phyloP scores from a whole-genome alignment of 30 jellyfish, hydroid and myxozoan genomes.

The Turritopsis rubra region DNA sequence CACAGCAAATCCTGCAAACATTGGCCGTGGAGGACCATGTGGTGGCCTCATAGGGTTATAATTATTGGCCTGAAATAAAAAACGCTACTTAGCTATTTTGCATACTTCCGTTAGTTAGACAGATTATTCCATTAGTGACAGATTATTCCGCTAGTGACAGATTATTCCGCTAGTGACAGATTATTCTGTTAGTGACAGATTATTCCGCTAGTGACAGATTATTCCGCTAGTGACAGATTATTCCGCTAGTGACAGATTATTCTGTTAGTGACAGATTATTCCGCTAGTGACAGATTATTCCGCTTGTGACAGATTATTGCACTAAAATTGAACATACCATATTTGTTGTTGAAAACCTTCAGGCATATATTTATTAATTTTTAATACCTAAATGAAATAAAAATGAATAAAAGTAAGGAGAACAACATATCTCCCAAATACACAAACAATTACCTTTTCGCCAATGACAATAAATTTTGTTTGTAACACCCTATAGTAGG shows the following conservation, averaged over 20 bases:
- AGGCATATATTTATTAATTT: too few species aligned
- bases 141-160: not conserved
- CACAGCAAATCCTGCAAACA: constrained; percentile 17
- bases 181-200: not conserved
- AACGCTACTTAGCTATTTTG: not conserved
- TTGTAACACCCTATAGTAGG: too few species aligned
- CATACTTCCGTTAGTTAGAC: too few species aligned
- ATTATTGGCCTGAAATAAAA: constrained; percentile 1
- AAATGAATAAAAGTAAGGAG: not conserved
- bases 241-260: too few species aligned
- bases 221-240: not conserved
- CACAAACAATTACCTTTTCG: too few species aligned
- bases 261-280: not conserved
- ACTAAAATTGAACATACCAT: not conserved
- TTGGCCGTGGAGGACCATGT: constrained; percentile 19
- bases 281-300: not conserved
- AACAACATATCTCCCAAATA: too few species aligned
- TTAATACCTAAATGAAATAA: not conserved
- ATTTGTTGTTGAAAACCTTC: not conserved
- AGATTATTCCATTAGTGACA: too few species aligned
- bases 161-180: not conserved
- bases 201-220: not conserved
- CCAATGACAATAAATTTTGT: too few species aligned
- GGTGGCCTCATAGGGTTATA: constrained; percentile 21
- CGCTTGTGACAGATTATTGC: not conserved